Evolutionary conservation across 2,113 vertebrate species (phyloP), one percentile per base, ranked within the genome.

Genomic region (Coryphaenoides rupestris): DNA sequence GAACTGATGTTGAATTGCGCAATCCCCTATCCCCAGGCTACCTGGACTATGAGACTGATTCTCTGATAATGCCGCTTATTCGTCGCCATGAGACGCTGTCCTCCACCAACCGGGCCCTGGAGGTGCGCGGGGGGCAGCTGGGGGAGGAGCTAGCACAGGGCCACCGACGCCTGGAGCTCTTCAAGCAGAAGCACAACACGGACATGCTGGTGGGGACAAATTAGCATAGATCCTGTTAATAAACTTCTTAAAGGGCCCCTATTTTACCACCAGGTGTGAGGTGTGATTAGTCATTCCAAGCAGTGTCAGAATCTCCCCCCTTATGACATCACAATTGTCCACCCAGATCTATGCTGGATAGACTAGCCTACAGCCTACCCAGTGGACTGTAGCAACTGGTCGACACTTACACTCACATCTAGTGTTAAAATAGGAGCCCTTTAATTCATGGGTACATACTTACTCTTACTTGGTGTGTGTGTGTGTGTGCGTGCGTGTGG

Each of bases 31-130:
- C 33, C 33, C 33, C 61, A 12, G 45, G 64, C 73, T 81, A 82
- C 67, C 62, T 75, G 52, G 84, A 90, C 23, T 69, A 75, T 0
- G 9, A 33, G 4, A 74, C 81, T 15, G 84, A 88, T 5, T 71
- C 82, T 1, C 58, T 63, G 28, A 70, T 87, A 13, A 82, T 68
- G 79, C 75, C 87, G 58, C 74, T 92, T 63, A 88, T 90, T 46
- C 75, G 80, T 16, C 89, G 86, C 28, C 85, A 91, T 0, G 66
- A 87, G 70, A 85, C 83, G 3, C 70, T 93, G 65, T 79, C 82
- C 54, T 1, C 78, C 19, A 89, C 86, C 74, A 84, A 87, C 14
- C 84, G 83, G 78, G 86, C 80, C 26, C 73, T 92, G 69, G 75
- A 84, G 71, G 85, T 83, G 40, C 84, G 81, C 62, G 79, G 89